Conservation (phyloP, 2,888 invertebrate genomes). For the Cosmia trapezina region DNA sequence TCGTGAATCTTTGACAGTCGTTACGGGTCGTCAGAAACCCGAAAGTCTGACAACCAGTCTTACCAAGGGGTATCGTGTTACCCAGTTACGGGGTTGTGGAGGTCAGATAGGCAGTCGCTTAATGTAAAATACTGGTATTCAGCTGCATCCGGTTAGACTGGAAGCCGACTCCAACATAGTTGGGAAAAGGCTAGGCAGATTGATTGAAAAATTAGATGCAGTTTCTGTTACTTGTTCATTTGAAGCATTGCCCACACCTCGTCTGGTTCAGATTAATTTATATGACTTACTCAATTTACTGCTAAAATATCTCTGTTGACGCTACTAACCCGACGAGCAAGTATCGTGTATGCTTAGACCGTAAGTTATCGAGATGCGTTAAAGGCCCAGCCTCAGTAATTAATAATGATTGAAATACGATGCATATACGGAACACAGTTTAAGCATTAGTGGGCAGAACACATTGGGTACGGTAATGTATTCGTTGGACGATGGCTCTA, state of each 20-base stretch:
- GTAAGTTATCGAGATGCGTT: conserved; percentile 71
- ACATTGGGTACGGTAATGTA: conserved; percentile 50
- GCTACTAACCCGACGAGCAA: conserved; percentile 60
- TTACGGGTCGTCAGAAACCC: too few species aligned
- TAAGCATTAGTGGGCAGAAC: conserved; percentile 63
- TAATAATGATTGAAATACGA: conserved; percentile 71
- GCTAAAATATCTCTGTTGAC: conserved; percentile 59
- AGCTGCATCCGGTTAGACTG: too few species aligned
- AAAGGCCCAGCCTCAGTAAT: conserved; percentile 67
- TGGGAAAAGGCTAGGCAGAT: too few species aligned
- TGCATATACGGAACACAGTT: conserved; percentile 66
- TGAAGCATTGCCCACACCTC: background rate
- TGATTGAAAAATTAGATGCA: too few species aligned
- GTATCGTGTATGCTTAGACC: conserved; percentile 66
- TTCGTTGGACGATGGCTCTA: conserved; percentile 34
- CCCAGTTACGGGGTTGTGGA: too few species aligned
- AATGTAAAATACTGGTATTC: too few species aligned
- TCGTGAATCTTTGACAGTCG: too few species aligned
- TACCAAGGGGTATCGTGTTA: too few species aligned
- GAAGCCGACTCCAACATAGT: too few species aligned
- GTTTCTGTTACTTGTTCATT: background rate
- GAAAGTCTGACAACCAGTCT: too few species aligned
- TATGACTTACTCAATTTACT: conserved; percentile 12
- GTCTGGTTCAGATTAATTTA: background rate
- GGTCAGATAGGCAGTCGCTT: too few species aligned